phyloP scores from a whole-genome alignment of 1,140 invertebrate genomes.

The Drosophila elegans region DNA sequence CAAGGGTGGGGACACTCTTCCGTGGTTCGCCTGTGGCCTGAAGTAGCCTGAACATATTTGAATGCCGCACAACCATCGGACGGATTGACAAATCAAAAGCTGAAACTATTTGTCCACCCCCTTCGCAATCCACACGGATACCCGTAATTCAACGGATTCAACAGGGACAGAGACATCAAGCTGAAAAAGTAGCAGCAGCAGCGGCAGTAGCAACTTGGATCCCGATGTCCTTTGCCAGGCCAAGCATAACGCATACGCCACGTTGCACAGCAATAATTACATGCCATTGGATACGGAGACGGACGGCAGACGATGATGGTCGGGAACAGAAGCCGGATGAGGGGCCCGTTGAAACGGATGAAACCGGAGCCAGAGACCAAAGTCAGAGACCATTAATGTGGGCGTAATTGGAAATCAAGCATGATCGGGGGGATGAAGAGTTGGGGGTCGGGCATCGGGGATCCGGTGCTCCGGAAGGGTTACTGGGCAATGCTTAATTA shows the following conservation, averaged over 20 bases:
- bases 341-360: conserved; percentile 13
- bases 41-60: conserved; percentile 18
- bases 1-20: not conserved
- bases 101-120: conserved; percentile 51
- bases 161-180: conserved; percentile 17
- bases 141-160: conserved; percentile 40
- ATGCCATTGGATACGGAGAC: conserved; percentile 73
- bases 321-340: conserved; percentile 6
- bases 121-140: conserved; percentile 13
- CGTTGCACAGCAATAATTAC: conserved; percentile 82
- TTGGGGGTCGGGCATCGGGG: not conserved
- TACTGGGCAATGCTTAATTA: conserved; percentile 73
- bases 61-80: conserved; percentile 37
- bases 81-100: conserved; percentile 68
- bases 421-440: conserved; percentile 16
- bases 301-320: conserved; percentile 2
- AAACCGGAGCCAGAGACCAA: conserved; percentile 20
- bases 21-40: conserved; percentile 5
- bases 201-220: conserved; percentile 6
- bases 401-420: conserved; percentile 77
- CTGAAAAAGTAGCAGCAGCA: conserved; percentile 51
- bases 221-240: conserved; percentile 59
- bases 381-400: conserved; percentile 75
- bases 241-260: conserved; percentile 81
- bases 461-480: conserved; percentile 26